A percentile compares a stretch with the other conserved stretches of the same genome.
Evolutionary conservation across 2,113 vertebrate species (phyloP).

Genomic region (Rousettus leschenaultii): DNA sequence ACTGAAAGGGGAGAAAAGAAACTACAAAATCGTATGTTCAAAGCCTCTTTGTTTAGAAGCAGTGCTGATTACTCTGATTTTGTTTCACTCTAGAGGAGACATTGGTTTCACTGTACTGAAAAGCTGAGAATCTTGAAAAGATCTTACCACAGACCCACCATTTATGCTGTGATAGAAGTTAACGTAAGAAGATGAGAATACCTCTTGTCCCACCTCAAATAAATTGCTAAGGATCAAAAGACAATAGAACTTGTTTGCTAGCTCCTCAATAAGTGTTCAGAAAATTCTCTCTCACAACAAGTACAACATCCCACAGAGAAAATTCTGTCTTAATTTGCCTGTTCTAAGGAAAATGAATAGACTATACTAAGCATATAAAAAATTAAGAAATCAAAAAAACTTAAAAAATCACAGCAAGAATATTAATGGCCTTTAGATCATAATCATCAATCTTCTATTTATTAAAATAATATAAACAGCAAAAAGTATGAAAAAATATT

Average conservation of each 20-base stretch:
- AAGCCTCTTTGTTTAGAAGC: background rate
- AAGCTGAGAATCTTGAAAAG: background rate
- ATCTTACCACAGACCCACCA: background rate
- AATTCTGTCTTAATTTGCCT: background rate
- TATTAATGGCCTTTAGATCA: background rate
- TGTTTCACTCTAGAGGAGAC: background rate
- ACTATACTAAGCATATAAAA: background rate
- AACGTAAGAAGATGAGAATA: background rate
- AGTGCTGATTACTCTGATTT: background rate
- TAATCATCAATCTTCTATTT: background rate
- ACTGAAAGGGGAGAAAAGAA: background rate
- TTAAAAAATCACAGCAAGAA: background rate
- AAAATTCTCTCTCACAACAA: background rate
- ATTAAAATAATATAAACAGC: background rate
- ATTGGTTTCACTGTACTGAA: background rate
- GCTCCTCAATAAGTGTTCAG: background rate
- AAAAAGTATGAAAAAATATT: background rate
- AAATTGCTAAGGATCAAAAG: background rate
- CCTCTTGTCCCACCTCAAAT: background rate
- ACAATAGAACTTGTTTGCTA: background rate
- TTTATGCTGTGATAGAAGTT: background rate
- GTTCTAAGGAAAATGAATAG: background rate
- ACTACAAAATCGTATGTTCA: background rate
- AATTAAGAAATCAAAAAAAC: background rate
- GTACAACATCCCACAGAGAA: background rate